These are phyloP conservation scores for Scaptomyza cyrtandrae DNA, from an alignment of 2,888 invertebrate genomes.

Conservation along the genomic window DNA sequence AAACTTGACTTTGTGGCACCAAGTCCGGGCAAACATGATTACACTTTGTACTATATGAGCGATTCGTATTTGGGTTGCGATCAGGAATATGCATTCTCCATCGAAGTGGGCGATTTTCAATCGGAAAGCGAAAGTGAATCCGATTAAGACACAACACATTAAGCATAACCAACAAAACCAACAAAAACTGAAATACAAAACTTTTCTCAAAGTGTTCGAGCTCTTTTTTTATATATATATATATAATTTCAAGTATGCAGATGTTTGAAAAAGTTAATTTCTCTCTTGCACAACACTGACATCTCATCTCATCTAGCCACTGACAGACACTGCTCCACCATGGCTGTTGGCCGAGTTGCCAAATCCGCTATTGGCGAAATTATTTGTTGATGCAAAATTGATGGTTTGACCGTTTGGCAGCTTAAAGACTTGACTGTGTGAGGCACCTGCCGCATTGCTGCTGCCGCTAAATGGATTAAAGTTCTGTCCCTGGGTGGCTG, in stretches of 20 bases:
- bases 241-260: conserved; percentile 10
- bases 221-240: conserved; percentile 6
- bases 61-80: conserved; percentile 99
- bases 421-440: conserved; percentile 82
- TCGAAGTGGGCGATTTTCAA: conserved; percentile 91
- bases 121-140: conserved; percentile 87
- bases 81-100: conserved; percentile 98
- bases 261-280: neutral
- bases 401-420: conserved; percentile 84
- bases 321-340: conserved; percentile 75
- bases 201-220: conserved; percentile 7
- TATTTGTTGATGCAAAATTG: conserved; percentile 83
- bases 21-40: conserved; percentile 93
- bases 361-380: conserved; percentile 78
- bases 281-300: neutral
- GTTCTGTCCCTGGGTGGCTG: conserved; percentile 82
- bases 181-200: conserved; percentile 24
- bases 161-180: neutral
- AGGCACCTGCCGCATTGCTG: conserved; percentile 82
- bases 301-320: conserved; percentile 38
- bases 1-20: conserved; percentile 93
- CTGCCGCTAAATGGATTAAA: conserved; percentile 71
- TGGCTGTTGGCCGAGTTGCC: conserved; percentile 71
- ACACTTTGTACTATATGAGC: conserved; percentile 99
- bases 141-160: conserved; percentile 84